Evolutionary conservation across 2,888 invertebrate genomes (phyloP).

Genomic region (Zygogramma bicolorata): DNA sequence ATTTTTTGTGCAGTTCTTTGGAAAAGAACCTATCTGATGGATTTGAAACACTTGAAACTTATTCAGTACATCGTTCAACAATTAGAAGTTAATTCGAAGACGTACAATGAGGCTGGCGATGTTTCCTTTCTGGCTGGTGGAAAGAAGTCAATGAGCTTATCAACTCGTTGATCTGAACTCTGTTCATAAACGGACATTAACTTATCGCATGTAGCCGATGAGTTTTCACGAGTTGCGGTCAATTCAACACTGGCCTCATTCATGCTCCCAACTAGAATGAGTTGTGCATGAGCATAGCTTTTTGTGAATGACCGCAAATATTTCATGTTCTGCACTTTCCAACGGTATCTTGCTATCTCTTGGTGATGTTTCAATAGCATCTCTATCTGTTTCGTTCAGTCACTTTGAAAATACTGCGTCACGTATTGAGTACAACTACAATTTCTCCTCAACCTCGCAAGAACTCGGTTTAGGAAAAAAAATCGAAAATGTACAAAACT

Average conservation of each 20-base stretch:
- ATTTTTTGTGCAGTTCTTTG: no score
- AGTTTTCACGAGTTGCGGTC: not conserved
- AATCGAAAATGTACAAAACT: no score
- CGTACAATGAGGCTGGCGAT: not conserved
- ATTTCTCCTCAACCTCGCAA: no score
- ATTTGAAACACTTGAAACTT: no score
- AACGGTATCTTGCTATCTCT: not conserved
- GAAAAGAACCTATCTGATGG: no score
- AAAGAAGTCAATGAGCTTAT: not conserved
- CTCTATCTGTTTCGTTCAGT: not conserved
- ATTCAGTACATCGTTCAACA: no score
- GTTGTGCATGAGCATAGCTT: not conserved
- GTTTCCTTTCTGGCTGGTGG: not conserved
- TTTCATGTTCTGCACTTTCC: not conserved
- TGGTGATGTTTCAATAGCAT: not conserved
- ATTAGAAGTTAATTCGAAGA: no score
- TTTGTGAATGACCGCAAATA: not conserved
- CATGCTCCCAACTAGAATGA: not conserved
- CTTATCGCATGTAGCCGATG: not conserved
- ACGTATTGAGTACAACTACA: no score
- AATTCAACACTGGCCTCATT: not conserved
- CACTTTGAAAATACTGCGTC: no score
- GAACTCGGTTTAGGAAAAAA: no score
- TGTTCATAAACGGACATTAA: not conserved
- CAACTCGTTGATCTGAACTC: not conserved